A percentile compares a stretch with the other conserved stretches of the same genome.
Evolutionary conservation across 37 sponge, comb jelly and placozoan species (phyloP).

Genomic region (Tethya wilhelma): DNA sequence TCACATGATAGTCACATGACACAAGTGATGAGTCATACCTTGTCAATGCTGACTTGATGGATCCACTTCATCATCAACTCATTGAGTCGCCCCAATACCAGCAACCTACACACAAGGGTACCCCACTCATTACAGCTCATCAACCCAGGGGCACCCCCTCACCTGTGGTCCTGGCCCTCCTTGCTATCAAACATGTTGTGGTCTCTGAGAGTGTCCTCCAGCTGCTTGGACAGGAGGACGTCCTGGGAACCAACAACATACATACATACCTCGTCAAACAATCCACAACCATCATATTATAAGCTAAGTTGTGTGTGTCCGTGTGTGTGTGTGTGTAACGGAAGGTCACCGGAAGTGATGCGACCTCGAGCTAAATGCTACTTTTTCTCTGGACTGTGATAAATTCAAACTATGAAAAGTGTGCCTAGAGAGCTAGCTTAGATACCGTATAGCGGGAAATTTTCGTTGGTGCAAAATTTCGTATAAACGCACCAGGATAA

Average conservation of each 20-base stretch:
- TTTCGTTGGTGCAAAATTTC: too few relatives aligned
- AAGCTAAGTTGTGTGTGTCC: too few relatives aligned
- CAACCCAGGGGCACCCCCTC: too few relatives aligned
- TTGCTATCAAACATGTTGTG: slow-evolving; percentile 87
- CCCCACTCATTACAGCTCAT: not conserved
- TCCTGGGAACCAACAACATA: slow-evolving; percentile 61
- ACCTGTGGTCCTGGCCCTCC: slow-evolving; percentile 85
- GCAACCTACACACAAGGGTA: slow-evolving; percentile 29
- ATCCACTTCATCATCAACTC: slow-evolving; percentile 89
- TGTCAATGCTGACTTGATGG: slow-evolving; percentile 70
- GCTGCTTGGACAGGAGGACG: slow-evolving; percentile 64
- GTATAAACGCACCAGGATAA: too few relatives aligned
- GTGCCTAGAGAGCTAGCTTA: too few relatives aligned
- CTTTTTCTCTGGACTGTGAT: too few relatives aligned
- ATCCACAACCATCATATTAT: not conserved
- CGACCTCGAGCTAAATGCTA: too few relatives aligned
- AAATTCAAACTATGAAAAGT: too few relatives aligned
- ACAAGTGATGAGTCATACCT: slow-evolving; percentile 48
- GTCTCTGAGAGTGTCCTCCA: slow-evolving; percentile 61
- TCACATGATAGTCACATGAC: not conserved
- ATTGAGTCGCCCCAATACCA: slow-evolving; percentile 83
- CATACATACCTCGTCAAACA: not conserved
- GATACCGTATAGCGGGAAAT: too few relatives aligned
- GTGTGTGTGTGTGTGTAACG: too few relatives aligned
- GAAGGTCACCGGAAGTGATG: too few relatives aligned